Evolutionary conservation across 2,888 invertebrate species (phyloP), one percentile per base, ranked within the genome.

Genomic region (Eupithecia dodoneata): DNA sequence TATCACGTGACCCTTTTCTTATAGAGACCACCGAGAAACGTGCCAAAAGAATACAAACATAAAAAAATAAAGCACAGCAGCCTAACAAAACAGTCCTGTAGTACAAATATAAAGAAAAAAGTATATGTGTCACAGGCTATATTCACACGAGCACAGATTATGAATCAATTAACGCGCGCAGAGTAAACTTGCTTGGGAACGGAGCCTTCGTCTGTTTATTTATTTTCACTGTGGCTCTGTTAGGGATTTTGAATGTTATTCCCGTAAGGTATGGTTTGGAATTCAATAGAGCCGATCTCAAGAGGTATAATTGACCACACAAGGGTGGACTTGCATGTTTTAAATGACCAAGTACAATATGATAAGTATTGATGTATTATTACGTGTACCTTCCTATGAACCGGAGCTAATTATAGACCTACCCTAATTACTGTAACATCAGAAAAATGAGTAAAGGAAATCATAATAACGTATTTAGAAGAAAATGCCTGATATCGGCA

Each of bases 71-170:
- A 83, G 85, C 80, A 87, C 90, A 83, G 91, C 89, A 91, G 90
- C 92, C 93, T 93, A 93, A 92, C 88, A 92, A 84, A 92, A 93
- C 91, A 92, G 86, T 81, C 81, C 78, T 80, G 80, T 86, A 85
- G 83, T 78, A 83, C 83, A 87, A 88, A 88, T 80, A 87, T 70
- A 73, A 80, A 49, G 75, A 77, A 81, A 82, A 80, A 82, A 81
- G 47, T 67, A 80, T 79, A 83, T 81, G 76, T 79, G 75, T 80
- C 71, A 73, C 73, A 65, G 71, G 71, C 78, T 82, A 83, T 86
- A 89, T 91, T 92, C 92, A 91, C 92, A 91, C 91, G 88, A 87
- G 85, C 85, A 88, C 88, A 90, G 89, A 92, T 92, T 90, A 91
- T 86, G 87, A 85, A 85, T 88, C 91, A 93, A 93, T 93, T 92